phyloP scores from a whole-genome alignment of 2,113 vertebrate genomes.

The Archocentrus centrarchus region DNA sequence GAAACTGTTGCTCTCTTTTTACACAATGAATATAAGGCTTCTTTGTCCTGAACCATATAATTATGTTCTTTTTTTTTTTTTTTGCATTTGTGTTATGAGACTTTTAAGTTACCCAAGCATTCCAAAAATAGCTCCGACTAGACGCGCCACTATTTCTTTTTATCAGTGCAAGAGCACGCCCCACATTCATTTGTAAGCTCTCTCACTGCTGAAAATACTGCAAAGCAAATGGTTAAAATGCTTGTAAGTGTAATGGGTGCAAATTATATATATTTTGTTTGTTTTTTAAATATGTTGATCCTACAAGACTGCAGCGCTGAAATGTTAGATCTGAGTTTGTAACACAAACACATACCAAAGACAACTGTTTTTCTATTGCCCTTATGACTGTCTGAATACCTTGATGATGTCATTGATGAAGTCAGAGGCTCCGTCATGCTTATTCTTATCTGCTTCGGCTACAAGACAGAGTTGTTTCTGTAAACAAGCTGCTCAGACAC shows the following conservation, averaged over 20 bases:
- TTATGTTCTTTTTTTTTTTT: background rate
- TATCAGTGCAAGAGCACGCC: background rate
- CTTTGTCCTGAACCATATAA: conserved; percentile 25
- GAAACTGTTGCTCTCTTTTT: background rate
- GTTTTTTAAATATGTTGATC: background rate
- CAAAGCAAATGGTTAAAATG: background rate
- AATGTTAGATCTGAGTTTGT: background rate
- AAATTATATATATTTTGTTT: background rate
- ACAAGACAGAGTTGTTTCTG: conserved; percentile 8
- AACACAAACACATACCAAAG: background rate
- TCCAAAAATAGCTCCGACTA: conserved; percentile 16
- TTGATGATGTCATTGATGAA: background rate
- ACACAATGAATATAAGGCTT: background rate
- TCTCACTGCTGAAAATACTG: background rate
- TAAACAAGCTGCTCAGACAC: conserved; percentile 5
- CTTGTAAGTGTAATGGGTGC: background rate
- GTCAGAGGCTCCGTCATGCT: background rate
- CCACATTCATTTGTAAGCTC: background rate
- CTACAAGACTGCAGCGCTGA: background rate
- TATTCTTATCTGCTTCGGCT: conserved; percentile 33
- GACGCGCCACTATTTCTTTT: conserved; percentile 6
- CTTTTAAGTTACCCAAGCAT: conserved; percentile 5
- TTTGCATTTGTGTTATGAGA: background rate
- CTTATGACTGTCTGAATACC: background rate
- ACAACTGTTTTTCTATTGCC: background rate